Percentiles rank a stretch among this genome's conserved stretches.
Conservation (phyloP, 2,888 invertebrate species). For the Encarsia formosa region DNA sequence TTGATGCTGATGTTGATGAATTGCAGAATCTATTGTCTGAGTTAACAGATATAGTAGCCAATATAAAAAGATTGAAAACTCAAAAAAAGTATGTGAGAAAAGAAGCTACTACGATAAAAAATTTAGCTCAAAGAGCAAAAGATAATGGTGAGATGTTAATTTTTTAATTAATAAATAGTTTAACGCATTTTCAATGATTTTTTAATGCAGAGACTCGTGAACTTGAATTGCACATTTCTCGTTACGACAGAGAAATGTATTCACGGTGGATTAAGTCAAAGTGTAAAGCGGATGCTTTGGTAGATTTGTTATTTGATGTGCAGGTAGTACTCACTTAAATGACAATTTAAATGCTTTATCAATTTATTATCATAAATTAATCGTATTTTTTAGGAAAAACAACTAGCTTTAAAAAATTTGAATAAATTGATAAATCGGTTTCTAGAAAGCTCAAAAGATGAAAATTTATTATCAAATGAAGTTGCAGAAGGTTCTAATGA, state of each 20-base stretch:
- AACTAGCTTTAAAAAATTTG: conserved; percentile 38
- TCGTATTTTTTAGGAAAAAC: conserved; percentile 35
- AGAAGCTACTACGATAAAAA: conserved; percentile 36
- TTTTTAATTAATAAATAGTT: background rate
- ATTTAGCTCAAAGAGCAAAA: conserved; percentile 36
- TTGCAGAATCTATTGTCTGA: conserved; percentile 41
- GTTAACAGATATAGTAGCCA: conserved; percentile 37
- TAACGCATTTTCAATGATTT: background rate
- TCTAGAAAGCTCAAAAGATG: conserved; percentile 21
- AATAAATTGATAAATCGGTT: conserved; percentile 34
- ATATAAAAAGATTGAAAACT: conserved; percentile 38
- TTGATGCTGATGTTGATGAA: conserved; percentile 39
- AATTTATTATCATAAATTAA: conserved; percentile 2
- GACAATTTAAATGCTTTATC: background rate
- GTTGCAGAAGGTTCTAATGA: background rate
- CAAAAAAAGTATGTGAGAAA: conserved; percentile 40
- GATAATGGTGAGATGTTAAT: conserved; percentile 38
- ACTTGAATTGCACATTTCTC: conserved; percentile 36
- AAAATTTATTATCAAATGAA: background rate
- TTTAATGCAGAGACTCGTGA: conserved; percentile 20
- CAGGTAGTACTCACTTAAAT: conserved; percentile 5
- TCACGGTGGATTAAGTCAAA: conserved; percentile 43
- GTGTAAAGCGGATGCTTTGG: conserved; percentile 35
- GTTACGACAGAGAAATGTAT: conserved; percentile 42
- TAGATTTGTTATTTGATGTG: conserved; percentile 34